These are phyloP conservation scores for Mactromeris polynyma DNA, from an alignment of 2,888 invertebrate genomes.

Conservation along the genomic window DNA sequence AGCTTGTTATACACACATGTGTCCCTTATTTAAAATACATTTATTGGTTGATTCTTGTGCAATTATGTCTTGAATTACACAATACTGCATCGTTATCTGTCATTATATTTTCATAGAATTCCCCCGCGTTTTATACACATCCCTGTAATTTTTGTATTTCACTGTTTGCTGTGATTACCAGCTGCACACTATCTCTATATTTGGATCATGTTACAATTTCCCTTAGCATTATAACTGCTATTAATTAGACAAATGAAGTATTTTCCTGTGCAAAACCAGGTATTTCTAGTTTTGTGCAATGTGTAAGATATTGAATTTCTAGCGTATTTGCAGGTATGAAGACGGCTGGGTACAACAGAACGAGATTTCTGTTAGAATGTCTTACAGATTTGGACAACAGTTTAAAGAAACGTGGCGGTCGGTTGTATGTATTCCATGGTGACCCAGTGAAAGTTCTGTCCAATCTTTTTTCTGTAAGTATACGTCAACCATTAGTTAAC, in stretches of 20 bases:
- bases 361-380: constrained; percentile 91
- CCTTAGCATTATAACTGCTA: not conserved
- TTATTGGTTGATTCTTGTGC: not conserved
- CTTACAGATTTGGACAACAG: constrained; percentile 90
- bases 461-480: constrained; percentile 88
- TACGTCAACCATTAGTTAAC: no score
- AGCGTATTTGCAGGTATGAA: constrained; percentile 72
- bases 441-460: constrained; percentile 89
- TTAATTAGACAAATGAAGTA: not conserved
- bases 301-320: not conserved
- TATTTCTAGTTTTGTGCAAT: not conserved
- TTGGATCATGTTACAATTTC: not conserved
- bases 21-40: not conserved
- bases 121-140: not conserved
- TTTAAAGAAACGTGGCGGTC: constrained; percentile 89
- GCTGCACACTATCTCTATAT: not conserved
- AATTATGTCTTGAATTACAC: not conserved
- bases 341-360: constrained; percentile 88
- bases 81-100: not conserved
- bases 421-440: constrained; percentile 90
- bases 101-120: not conserved
- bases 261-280: not conserved
- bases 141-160: not conserved
- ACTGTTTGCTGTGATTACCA: not conserved
- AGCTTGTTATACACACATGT: not conserved